These are phyloP conservation scores for Maconellicoccus hirsutus DNA, from an alignment of 1,140 invertebrate species.

Conservation along the genomic window DNA sequence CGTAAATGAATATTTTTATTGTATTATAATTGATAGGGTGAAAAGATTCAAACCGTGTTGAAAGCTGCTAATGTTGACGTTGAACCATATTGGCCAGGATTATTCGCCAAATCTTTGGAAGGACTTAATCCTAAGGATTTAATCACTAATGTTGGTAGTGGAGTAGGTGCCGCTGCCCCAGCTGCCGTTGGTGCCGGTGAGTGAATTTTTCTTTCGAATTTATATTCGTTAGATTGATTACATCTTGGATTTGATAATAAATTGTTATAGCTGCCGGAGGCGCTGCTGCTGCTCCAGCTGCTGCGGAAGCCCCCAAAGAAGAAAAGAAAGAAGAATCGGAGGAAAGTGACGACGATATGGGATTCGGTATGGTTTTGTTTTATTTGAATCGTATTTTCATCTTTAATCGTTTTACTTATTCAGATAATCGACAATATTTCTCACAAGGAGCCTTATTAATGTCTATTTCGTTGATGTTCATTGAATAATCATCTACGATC, in stretches of 20 bases:
- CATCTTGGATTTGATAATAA: constrained; percentile 33
- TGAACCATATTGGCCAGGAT: constrained; percentile 97
- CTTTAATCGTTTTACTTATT: not conserved
- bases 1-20: not conserved
- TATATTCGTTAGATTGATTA: no score
- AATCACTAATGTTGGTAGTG: constrained; percentile 88
- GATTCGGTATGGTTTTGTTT: constrained; percentile 55
- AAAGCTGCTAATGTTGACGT: constrained; percentile 93
- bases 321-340: constrained; percentile 64
- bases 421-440: no score
- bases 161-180: constrained; percentile 71
- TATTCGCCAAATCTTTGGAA: constrained; percentile 95
- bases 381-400: not conserved
- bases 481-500: not conserved
- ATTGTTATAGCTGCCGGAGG: constrained; percentile 43
- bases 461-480: not conserved
- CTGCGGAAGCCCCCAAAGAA: constrained; percentile 61
- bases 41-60: constrained; percentile 93
- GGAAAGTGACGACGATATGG: constrained; percentile 90
- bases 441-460: no score
- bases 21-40: constrained; percentile 40
- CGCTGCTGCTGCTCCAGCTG: constrained; percentile 52
- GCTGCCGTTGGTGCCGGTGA: constrained; percentile 48
- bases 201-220: no score
- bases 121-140: constrained; percentile 87